Evolutionary conservation across 2,888 invertebrate genomes (phyloP).

Genomic region (Mactromeris polynyma): DNA sequence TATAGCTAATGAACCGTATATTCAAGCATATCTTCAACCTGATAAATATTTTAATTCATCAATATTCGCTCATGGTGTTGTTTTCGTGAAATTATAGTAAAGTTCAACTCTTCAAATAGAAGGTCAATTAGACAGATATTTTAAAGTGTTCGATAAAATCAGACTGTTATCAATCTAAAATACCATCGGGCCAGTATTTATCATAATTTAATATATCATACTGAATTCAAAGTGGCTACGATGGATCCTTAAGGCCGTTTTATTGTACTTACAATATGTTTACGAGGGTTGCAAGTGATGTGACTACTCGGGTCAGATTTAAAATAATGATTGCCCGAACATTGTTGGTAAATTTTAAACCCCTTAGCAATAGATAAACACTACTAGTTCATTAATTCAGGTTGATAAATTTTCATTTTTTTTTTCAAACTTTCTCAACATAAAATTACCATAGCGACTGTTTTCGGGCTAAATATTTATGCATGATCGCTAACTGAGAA

Average conservation of each 20-base stretch:
- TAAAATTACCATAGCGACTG: slow-evolving; percentile 23
- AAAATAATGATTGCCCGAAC: slow-evolving; percentile 38
- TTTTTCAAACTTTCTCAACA: neutral
- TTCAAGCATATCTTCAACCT: neutral
- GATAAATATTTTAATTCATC: slow-evolving; percentile 45
- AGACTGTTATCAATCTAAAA: slow-evolving; percentile 53
- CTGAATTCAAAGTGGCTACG: slow-evolving; percentile 57
- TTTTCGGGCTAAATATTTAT: slow-evolving; percentile 12
- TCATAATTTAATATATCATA: slow-evolving; percentile 65
- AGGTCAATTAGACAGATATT: slow-evolving; percentile 52
- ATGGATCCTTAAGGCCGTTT: slow-evolving; percentile 40
- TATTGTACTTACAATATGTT: slow-evolving; percentile 44
- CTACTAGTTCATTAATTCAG: slow-evolving; percentile 10
- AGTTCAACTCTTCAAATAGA: slow-evolving; percentile 50
- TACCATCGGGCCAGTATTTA: slow-evolving; percentile 47
- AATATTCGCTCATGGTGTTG: slow-evolving; percentile 19
- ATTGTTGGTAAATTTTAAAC: slow-evolving; percentile 47
- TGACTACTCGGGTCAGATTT: slow-evolving; percentile 47
- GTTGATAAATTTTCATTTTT: neutral
- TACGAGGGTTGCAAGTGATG: slow-evolving; percentile 42
- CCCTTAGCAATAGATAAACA: slow-evolving; percentile 33
- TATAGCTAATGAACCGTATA: slow-evolving; percentile 2
- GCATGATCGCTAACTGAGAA: neutral
- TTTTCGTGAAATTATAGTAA: slow-evolving; percentile 37
- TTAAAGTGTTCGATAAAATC: slow-evolving; percentile 52